A percentile compares a stretch with the other conserved stretches of the same genome.
Evolutionary conservation across 2,113 vertebrate genomes (phyloP).

Genomic region (Bubalus kerabau): DNA sequence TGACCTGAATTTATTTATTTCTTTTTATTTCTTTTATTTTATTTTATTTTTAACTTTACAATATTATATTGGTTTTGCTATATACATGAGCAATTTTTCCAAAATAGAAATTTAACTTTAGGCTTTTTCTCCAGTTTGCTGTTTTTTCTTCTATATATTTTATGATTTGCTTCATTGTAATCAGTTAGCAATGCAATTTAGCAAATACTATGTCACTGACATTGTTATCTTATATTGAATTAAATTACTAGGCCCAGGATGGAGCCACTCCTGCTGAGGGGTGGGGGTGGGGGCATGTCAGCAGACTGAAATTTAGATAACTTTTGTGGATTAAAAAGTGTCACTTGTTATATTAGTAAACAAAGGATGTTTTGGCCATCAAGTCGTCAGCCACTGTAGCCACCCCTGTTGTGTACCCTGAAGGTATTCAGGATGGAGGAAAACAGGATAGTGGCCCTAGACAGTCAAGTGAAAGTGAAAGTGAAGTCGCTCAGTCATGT

Average conservation of each 20-base stretch:
- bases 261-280: not conserved
- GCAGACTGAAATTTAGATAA: not conserved
- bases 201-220: not conserved
- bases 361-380: not conserved
- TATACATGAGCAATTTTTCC: not conserved
- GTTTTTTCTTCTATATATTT: not conserved
- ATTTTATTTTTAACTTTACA: too few relatives aligned
- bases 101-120: constrained; percentile 4
- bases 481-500: too few relatives aligned
- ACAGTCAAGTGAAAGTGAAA: not conserved
- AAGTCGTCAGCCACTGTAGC: not conserved
- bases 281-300: too few relatives aligned
- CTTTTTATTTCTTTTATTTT: too few relatives aligned
- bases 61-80: too few relatives aligned
- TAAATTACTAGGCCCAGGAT: not conserved
- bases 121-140: not conserved
- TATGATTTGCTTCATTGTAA: not conserved
- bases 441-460: not conserved
- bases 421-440: not conserved
- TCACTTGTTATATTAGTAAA: not conserved
- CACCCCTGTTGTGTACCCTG: not conserved
- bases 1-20: too few relatives aligned
- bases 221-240: not conserved
- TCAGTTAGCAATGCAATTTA: not conserved
- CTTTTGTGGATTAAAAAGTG: not conserved